phyloP scores from a whole-genome alignment of 2,113 vertebrate genomes.

The Egretta garzetta region DNA sequence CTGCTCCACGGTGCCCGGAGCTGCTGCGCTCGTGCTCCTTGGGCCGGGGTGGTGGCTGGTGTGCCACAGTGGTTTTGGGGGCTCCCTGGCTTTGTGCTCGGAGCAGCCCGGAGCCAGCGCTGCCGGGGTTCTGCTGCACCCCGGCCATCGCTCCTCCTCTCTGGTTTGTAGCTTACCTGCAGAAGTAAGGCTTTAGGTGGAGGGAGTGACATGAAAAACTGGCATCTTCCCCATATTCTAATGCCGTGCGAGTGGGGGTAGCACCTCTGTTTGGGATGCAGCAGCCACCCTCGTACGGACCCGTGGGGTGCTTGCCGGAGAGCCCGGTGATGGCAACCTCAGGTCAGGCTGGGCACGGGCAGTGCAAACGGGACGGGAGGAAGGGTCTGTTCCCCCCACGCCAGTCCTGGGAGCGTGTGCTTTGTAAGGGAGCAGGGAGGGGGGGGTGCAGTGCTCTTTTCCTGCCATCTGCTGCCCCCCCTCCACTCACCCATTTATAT shows the following conservation, averaged over 20 bases:
- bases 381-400: fast-evolving
- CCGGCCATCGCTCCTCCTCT: fast-evolving
- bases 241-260: fast-evolving
- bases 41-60: not conserved
- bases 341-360: not conserved
- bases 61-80: not conserved
- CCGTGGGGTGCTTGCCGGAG: not conserved
- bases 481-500: not conserved
- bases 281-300: not conserved
- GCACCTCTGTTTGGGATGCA: not conserved
- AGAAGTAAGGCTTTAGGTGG: not conserved
- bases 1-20: not conserved
- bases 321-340: fast-evolving
- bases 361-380: not conserved
- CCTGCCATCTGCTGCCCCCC: not conserved
- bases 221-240: not conserved
- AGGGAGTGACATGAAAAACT: not conserved
- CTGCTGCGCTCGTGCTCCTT: not conserved
- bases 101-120: not conserved
- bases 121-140: not conserved
- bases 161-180: fast-evolving
- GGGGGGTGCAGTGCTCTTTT: not conserved
- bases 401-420: not conserved
- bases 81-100: not conserved
- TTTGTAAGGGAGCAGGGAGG: not conserved